Evolutionary conservation across 2,888 invertebrate genomes (phyloP).

Genomic region (Nasonovia ribisnigri): DNA sequence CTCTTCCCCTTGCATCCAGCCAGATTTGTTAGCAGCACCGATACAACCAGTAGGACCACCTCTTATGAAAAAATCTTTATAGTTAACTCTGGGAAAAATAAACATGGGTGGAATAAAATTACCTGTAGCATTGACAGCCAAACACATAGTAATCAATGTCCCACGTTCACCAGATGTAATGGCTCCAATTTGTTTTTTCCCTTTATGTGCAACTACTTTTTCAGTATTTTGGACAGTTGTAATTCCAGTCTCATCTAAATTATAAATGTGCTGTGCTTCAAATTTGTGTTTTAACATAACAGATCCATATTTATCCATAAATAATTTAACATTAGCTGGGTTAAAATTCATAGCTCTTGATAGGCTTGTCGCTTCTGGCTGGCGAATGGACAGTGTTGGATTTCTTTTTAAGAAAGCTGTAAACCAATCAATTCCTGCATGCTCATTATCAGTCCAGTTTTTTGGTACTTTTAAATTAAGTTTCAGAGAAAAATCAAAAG

Average conservation of each 20-base stretch:
- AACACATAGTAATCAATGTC: conserved; percentile 67
- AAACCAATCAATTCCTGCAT: conserved; percentile 65
- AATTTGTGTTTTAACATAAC: conserved; percentile 24
- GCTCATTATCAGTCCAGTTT: neutral
- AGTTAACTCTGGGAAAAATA: conserved; percentile 68
- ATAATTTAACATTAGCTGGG: conserved; percentile 16
- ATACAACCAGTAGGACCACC: conserved; percentile 68
- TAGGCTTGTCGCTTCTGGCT: conserved; percentile 66
- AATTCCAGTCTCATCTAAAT: conserved; percentile 66
- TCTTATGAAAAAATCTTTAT: conserved; percentile 68
- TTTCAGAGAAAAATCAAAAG: conserved; percentile 8
- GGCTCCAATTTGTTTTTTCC: conserved; percentile 67
- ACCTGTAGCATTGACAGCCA: conserved; percentile 67
- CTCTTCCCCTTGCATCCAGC: conserved; percentile 68
- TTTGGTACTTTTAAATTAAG: neutral
- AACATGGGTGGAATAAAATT: conserved; percentile 68
- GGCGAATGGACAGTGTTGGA: conserved; percentile 61
- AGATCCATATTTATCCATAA: conserved; percentile 29
- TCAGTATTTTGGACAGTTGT: conserved; percentile 68
- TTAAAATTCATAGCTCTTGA: conserved; percentile 40
- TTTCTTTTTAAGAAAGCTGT: conserved; percentile 64
- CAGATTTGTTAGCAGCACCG: conserved; percentile 67
- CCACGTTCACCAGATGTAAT: conserved; percentile 69
- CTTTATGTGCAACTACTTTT: conserved; percentile 67
- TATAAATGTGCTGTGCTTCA: conserved; percentile 33